Evolutionary conservation across 2,888 invertebrate species (phyloP).

Genomic region (Oasisia sp.): DNA sequence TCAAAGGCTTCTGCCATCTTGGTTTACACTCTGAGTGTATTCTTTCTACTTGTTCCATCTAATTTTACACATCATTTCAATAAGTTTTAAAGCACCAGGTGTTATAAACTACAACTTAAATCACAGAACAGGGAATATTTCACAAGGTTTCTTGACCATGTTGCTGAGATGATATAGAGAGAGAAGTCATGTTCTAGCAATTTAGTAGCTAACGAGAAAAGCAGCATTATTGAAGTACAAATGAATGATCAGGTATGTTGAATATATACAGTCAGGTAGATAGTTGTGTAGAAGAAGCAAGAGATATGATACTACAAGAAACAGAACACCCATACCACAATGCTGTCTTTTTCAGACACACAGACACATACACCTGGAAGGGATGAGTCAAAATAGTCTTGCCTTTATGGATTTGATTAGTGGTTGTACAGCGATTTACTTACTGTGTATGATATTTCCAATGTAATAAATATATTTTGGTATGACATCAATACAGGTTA

Average conservation of each 20-base stretch:
- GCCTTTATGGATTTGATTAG: neutral
- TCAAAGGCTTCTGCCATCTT: no score
- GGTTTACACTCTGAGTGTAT: no score
- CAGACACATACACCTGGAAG: neutral
- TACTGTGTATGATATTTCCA: neutral
- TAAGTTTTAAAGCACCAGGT: neutral
- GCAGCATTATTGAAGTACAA: neutral
- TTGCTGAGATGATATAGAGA: neutral
- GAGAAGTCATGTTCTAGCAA: neutral
- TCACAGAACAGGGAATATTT: neutral
- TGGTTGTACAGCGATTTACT: neutral
- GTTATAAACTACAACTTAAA: neutral
- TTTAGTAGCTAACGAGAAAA: neutral
- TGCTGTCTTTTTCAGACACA: neutral
- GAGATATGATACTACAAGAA: neutral
- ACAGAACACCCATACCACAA: neutral
- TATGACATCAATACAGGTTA: neutral
- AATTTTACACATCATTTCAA: neutral
- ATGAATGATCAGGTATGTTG: neutral
- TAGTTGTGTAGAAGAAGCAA: neutral
- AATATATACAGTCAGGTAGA: neutral
- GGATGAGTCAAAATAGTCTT: neutral
- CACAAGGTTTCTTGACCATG: neutral
- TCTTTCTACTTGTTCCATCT: neutral
- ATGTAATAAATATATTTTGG: neutral